These are phyloP conservation scores for Endotricha flammealis DNA, from an alignment of 2,888 invertebrate genomes.

Conservation along the genomic window DNA sequence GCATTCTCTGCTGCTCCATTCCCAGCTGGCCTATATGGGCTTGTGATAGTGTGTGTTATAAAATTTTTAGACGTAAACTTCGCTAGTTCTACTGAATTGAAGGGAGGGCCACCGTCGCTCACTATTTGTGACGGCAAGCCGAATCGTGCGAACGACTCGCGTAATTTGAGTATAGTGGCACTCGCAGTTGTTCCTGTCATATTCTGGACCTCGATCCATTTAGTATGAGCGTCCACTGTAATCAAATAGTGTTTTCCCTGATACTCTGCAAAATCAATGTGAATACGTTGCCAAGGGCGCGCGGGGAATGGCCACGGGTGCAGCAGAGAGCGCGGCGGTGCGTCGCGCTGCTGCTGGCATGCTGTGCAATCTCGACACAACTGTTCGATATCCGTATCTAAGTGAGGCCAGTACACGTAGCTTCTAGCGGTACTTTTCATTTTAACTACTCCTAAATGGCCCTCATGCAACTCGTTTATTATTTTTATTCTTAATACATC, in stretches of 20 bases:
- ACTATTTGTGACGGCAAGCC: slow-evolving; percentile 17
- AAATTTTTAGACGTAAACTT: slow-evolving; percentile 12
- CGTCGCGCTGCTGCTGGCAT: slow-evolving; percentile 13
- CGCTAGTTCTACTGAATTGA: slow-evolving; percentile 12
- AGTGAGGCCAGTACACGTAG: slow-evolving; percentile 11
- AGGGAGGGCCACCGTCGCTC: slow-evolving; percentile 16
- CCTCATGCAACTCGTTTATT: slow-evolving; percentile 7
- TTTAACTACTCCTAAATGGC: slow-evolving; percentile 13
- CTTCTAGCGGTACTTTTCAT: slow-evolving; percentile 11
- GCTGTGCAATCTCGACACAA: slow-evolving; percentile 7
- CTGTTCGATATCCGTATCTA: slow-evolving; percentile 2
- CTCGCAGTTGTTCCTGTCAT: slow-evolving; percentile 5
- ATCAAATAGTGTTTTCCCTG: slow-evolving; percentile 7
- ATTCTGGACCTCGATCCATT: slow-evolving; percentile 6
- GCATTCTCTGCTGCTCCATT: slow-evolving; percentile 24
- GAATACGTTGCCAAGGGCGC: slow-evolving; percentile 19
- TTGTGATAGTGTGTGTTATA: slow-evolving; percentile 14
- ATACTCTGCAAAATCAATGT: slow-evolving; percentile 17
- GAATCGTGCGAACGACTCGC: slow-evolving; percentile 20
- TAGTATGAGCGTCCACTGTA: slow-evolving; percentile 6
- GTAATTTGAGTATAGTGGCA: slow-evolving; percentile 7
- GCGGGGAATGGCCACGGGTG: slow-evolving; percentile 17
- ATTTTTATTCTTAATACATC: neutral
- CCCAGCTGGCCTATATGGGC: too few relatives aligned
- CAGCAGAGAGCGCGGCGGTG: slow-evolving; percentile 11